phyloP scores from a whole-genome alignment of 2,888 invertebrate genomes.

The Drosophila paracracens region DNA sequence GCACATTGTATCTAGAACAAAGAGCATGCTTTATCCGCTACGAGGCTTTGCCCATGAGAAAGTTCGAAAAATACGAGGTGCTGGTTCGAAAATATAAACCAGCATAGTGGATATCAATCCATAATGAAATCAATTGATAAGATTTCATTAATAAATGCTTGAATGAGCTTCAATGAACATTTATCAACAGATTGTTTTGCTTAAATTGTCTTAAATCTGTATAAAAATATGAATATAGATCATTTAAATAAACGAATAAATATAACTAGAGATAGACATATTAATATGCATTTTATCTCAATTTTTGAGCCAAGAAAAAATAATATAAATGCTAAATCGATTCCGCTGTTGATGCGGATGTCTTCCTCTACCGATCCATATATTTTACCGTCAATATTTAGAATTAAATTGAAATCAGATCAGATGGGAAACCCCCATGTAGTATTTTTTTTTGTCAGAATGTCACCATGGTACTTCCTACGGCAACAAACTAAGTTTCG shows the following conservation, averaged over 20 bases:
- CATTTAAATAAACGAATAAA: background rate
- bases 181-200: background rate
- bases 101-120: background rate
- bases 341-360: background rate
- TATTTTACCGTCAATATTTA: fast-evolving
- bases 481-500: background rate
- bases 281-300: background rate
- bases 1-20: conserved; percentile 36
- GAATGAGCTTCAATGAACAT: background rate
- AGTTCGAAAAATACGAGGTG: conserved; percentile 53
- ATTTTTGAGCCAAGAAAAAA: background rate
- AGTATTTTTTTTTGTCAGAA: background rate
- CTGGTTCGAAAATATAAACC: conserved; percentile 16
- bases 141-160: background rate
- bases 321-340: background rate
- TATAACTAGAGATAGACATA: background rate
- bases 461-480: background rate
- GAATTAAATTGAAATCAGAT: background rate
- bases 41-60: conserved; percentile 37
- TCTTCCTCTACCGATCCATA: background rate
- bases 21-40: conserved; percentile 42
- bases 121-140: background rate
- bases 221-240: background rate
- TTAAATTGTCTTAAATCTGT: background rate
- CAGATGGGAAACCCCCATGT: fast-evolving